Conservation (phyloP, 23 tunicate species). For the Styela plicata region DNA sequence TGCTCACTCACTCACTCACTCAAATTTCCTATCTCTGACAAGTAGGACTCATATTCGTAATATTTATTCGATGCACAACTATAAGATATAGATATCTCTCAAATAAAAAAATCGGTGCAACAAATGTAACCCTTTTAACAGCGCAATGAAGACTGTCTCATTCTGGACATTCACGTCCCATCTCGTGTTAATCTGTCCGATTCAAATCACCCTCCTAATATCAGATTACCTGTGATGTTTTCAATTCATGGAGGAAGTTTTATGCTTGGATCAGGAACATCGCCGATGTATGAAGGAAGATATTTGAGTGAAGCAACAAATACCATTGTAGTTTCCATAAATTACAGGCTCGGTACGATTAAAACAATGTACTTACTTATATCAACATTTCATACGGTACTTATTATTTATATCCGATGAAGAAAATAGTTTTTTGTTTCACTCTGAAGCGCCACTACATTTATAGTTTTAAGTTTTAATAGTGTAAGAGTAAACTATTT, state of each 20-base stretch:
- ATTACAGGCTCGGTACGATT: conserved; percentile 80
- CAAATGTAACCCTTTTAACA: conserved; percentile 16
- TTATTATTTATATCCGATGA: too few species aligned
- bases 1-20: too few species aligned
- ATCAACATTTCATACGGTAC: too few species aligned
- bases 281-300: conserved; percentile 33
- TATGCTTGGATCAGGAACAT: conserved; percentile 52
- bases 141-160: conserved; percentile 73
- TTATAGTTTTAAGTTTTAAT: too few species aligned
- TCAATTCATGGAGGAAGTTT: conserved; percentile 84
- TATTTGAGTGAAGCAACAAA: conserved; percentile 60
- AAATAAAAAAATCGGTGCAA: background rate
- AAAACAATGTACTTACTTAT: too few species aligned
- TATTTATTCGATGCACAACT: background rate
- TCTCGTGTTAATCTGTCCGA: conserved; percentile 38
- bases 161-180: conserved; percentile 67
- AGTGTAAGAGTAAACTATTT: too few species aligned
- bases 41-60: too few species aligned
- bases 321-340: conserved; percentile 64
- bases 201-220: background rate
- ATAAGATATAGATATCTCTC: background rate
- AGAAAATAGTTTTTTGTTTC: too few species aligned
- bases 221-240: conserved; percentile 69
- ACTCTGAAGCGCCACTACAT: too few species aligned
- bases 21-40: too few species aligned